Conservation (phyloP, 2,888 invertebrate species). For the Dicranocentrus wangi region DNA sequence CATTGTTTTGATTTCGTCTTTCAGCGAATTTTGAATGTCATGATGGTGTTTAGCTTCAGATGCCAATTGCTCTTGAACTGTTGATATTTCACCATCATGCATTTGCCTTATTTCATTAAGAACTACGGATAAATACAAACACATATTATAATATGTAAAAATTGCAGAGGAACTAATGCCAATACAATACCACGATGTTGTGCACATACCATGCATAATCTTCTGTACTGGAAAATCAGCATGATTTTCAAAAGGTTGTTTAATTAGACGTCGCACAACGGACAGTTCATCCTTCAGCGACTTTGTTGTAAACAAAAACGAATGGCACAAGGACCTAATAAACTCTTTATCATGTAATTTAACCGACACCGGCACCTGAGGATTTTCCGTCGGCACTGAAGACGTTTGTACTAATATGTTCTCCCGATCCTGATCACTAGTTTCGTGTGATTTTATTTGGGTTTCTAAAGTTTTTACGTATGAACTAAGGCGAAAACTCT, state of each 20-base stretch:
- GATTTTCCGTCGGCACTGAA: too few relatives aligned
- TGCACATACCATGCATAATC: constrained; percentile 6
- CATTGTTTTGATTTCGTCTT: constrained; percentile 49
- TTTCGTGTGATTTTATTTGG: too few relatives aligned
- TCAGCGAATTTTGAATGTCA: constrained; percentile 22
- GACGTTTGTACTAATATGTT: not conserved
- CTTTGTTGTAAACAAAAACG: not conserved
- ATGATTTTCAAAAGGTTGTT: constrained; percentile 30
- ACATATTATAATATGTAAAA: not conserved
- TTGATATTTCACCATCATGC: constrained; percentile 2
- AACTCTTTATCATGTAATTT: not conserved
- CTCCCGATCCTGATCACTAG: not conserved
- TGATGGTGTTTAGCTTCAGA: constrained; percentile 35
- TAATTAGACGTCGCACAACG: not conserved
- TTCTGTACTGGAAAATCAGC: constrained; percentile 16
- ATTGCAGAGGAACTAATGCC: too few relatives aligned
- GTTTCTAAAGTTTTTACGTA: constrained; percentile 1
- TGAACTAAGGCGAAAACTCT: constrained; percentile 33
- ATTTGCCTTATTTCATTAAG: not conserved
- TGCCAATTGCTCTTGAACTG: not conserved
- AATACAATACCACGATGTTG: too few relatives aligned
- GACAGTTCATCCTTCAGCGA: constrained; percentile 9
- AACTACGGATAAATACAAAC: not conserved
- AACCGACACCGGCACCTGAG: too few relatives aligned
- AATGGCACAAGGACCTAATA: not conserved